These are phyloP conservation scores for Dolichopus griseipennis DNA, from an alignment of 2,888 invertebrate species.

Conservation along the genomic window DNA sequence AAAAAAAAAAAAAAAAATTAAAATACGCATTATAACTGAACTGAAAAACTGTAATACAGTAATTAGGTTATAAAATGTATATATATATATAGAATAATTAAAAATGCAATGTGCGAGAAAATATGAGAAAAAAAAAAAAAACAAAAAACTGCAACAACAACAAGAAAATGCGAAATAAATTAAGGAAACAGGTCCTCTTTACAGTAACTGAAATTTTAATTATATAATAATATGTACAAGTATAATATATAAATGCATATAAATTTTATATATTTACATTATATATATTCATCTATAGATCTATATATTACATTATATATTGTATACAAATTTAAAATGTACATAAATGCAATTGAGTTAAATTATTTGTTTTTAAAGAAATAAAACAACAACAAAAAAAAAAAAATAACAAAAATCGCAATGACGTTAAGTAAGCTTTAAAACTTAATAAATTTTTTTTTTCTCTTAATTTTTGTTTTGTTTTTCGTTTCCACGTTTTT, in stretches of 20 bases:
- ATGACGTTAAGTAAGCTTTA: background rate
- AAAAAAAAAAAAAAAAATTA: too few species aligned
- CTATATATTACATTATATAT: background rate
- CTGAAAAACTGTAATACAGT: background rate
- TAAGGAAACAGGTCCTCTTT: background rate
- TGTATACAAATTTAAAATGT: too few species aligned
- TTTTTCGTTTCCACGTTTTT: too few species aligned
- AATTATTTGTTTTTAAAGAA: background rate
- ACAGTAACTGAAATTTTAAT: background rate
- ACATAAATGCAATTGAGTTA: background rate
- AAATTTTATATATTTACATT: too few species aligned
- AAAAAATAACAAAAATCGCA: background rate
- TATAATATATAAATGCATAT: too few species aligned
- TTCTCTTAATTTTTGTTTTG: too few species aligned
- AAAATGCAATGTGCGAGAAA: background rate
- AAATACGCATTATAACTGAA: background rate
- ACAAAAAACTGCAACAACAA: too few species aligned
- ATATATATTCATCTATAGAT: too few species aligned
- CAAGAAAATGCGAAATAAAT: background rate
- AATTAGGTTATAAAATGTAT: slow-evolving; percentile 3
- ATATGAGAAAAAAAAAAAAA: too few species aligned
- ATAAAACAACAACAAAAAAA: background rate
- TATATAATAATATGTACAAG: too few species aligned
- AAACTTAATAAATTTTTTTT: background rate
- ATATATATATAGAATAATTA: background rate